Evolutionary conservation across 2,113 vertebrate genomes (phyloP).

Genomic region (Eulemur rufifrons): DNA sequence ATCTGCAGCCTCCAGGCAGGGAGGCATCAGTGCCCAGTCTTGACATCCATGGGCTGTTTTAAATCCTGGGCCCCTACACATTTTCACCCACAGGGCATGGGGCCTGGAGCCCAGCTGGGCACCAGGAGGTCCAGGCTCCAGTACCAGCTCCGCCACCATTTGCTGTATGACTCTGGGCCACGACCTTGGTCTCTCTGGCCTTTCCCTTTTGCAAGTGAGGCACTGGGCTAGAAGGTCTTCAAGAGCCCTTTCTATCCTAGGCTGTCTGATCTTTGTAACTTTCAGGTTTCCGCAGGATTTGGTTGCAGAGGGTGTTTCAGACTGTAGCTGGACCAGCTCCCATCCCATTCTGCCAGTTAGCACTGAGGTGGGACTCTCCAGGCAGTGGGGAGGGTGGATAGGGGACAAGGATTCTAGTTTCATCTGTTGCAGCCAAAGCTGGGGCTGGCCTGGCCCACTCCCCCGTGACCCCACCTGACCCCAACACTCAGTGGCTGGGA

Average conservation of each 20-base stretch:
- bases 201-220: not conserved
- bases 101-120: not conserved
- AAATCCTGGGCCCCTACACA: not conserved
- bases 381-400: not conserved
- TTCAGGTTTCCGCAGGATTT: not conserved
- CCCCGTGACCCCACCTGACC: conserved; percentile 43
- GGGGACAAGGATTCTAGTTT: conserved; percentile 17
- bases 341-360: not conserved
- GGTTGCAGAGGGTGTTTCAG: not conserved
- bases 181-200: not conserved
- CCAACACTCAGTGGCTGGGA: conserved; percentile 8
- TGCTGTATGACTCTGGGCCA: not conserved
- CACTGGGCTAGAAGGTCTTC: not conserved
- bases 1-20: not conserved
- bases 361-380: not conserved
- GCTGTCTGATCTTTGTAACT: not conserved
- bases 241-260: not conserved
- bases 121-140: not conserved
- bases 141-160: not conserved
- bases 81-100: not conserved
- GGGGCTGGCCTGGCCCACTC: conserved; percentile 15
- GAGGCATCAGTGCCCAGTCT: not conserved
- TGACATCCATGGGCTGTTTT: not conserved
- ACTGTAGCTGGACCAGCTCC: not conserved
- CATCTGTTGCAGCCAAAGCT: conserved; percentile 8